Evolutionary conservation across 2,888 invertebrate species (phyloP).

Genomic region (Perithous albicinctus): DNA sequence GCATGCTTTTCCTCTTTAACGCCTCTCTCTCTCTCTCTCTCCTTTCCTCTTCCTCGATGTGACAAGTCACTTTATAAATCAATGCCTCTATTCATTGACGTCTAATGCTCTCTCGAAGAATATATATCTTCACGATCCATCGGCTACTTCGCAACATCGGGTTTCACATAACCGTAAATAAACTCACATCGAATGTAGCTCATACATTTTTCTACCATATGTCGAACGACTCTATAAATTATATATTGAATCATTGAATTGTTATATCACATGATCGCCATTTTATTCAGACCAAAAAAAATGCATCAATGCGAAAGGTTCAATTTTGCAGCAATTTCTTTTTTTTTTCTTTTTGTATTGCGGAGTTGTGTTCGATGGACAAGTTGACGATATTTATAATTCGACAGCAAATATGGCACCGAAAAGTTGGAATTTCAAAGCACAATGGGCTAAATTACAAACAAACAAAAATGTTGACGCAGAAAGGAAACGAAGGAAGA

Average conservation of each 20-base stretch:
- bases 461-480: constrained; percentile 5
- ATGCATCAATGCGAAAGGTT: too few relatives aligned
- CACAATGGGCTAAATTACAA: not conserved
- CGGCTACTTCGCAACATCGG: not conserved
- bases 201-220: not conserved
- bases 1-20: constrained; percentile 9
- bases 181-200: not conserved
- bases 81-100: constrained; percentile 36
- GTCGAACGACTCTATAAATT: not conserved
- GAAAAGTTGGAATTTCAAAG: constrained; percentile 3
- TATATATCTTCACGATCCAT: constrained; percentile 3
- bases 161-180: constrained; percentile 5
- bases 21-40: constrained; percentile 6
- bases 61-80: constrained; percentile 43
- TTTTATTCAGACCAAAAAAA: too few relatives aligned
- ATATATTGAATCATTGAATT: not conserved
- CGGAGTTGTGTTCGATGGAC: too few relatives aligned
- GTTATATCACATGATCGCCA: too few relatives aligned
- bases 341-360: too few relatives aligned
- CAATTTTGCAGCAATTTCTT: too few relatives aligned
- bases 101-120: not conserved
- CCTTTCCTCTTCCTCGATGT: constrained; percentile 12
- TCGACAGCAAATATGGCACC: not conserved
- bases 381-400: not conserved
- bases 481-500: constrained; percentile 30